phyloP scores from a whole-genome alignment of 1,140 invertebrate genomes.

The Hylyphantes graminicola region DNA sequence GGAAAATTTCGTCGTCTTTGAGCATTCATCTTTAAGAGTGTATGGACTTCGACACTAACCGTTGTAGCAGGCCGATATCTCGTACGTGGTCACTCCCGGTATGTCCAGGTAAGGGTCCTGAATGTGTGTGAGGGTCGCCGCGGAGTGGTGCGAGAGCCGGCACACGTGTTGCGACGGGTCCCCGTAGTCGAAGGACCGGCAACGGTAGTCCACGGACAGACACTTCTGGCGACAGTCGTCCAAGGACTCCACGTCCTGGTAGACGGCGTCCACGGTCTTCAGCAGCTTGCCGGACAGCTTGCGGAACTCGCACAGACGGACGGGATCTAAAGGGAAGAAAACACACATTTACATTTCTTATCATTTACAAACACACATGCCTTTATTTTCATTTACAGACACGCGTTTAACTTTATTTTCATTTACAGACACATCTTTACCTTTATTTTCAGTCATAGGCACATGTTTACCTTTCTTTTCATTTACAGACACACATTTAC shows the following conservation, averaged over 20 bases:
- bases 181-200: slow-evolving; percentile 92
- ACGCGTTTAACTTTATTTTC: too few relatives aligned
- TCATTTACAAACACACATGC: too few relatives aligned
- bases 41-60: too few relatives aligned
- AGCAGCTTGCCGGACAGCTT: slow-evolving; percentile 86
- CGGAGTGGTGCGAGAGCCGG: slow-evolving; percentile 88
- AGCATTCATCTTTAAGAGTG: too few relatives aligned
- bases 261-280: slow-evolving; percentile 94
- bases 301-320: slow-evolving; percentile 87
- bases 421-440: too few relatives aligned
- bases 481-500: too few relatives aligned
- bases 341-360: too few relatives aligned
- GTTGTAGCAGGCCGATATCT: slow-evolving; percentile 93
- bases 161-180: slow-evolving; percentile 93
- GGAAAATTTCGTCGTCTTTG: too few relatives aligned
- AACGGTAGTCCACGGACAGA: slow-evolving; percentile 84
- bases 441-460: too few relatives aligned
- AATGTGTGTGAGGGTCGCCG: slow-evolving; percentile 84
- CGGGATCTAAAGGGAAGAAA: slow-evolving; percentile 61
- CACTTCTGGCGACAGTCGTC: slow-evolving; percentile 87
- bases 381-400: too few relatives aligned
- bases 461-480: too few relatives aligned
- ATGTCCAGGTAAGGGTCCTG: slow-evolving; percentile 90
- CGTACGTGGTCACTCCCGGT: slow-evolving; percentile 85
- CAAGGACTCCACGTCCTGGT: slow-evolving; percentile 81